Evolutionary conservation across 2,113 vertebrate genomes (phyloP).

Genomic region (Illadopsis cleaveri): DNA sequence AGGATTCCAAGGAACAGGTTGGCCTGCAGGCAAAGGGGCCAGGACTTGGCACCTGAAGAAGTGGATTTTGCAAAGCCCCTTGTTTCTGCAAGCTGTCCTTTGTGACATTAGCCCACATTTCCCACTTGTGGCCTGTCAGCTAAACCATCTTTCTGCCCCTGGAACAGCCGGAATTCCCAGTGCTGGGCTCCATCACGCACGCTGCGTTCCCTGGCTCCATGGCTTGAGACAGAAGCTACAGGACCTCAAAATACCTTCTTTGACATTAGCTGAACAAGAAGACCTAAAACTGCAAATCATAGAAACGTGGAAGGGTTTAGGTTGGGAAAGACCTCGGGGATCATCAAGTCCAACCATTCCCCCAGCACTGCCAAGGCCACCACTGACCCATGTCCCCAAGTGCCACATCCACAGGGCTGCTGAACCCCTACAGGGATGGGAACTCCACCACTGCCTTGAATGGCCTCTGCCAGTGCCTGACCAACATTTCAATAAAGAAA

Average conservation of each 20-base stretch:
- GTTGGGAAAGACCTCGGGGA: background rate
- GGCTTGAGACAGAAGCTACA: background rate
- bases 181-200: background rate
- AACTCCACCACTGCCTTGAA: background rate
- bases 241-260: background rate
- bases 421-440: background rate
- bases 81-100: background rate
- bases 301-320: background rate
- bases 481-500: background rate
- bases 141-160: background rate
- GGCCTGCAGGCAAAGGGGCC: rapidly evolving
- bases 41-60: background rate
- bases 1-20: background rate
- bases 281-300: background rate
- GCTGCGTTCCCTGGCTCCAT: background rate
- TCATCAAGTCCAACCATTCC: background rate
- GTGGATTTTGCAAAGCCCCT: background rate
- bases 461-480: background rate
- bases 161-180: background rate
- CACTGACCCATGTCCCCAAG: background rate
- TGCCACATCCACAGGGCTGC: background rate
- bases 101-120: background rate
- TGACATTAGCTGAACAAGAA: background rate
- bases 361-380: background rate
- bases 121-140: background rate